Conservation (phyloP, 2,888 invertebrate species). For the Oeneis ivallda region DNA sequence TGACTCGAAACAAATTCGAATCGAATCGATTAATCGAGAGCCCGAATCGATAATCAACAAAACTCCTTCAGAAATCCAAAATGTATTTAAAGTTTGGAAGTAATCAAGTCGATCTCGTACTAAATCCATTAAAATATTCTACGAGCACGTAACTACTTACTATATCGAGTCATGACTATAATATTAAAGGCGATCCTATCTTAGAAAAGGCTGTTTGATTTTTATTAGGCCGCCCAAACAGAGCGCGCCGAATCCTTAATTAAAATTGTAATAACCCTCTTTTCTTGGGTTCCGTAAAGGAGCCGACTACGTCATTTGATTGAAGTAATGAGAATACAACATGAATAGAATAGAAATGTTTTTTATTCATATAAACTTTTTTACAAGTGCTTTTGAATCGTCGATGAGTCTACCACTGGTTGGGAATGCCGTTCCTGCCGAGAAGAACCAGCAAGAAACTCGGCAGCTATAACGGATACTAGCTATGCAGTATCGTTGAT, state of each 20-base stretch:
- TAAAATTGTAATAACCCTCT: conserved; percentile 45
- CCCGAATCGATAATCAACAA: conserved; percentile 23
- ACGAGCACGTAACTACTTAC: conserved; percentile 29
- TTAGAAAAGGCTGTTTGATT: conserved; percentile 48
- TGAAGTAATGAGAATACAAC: not conserved
- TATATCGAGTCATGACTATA: conserved; percentile 37
- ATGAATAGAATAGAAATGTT: too few relatives aligned
- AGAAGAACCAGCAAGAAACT: too few relatives aligned
- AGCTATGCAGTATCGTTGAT: too few relatives aligned
- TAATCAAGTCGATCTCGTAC: conserved; percentile 48
- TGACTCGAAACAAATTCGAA: conserved; percentile 21
- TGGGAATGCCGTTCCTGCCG: too few relatives aligned
- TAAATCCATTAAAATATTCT: conserved; percentile 42
- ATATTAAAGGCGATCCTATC: conserved; percentile 40
- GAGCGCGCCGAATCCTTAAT: conserved; percentile 70
- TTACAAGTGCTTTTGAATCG: too few relatives aligned
- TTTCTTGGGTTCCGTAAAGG: conserved; percentile 7
- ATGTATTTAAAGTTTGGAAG: conserved; percentile 23
- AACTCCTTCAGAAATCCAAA: conserved; percentile 26
- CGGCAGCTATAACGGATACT: too few relatives aligned
- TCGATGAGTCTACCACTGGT: too few relatives aligned
- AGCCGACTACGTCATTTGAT: not conserved
- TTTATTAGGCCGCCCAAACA: conserved; percentile 51
- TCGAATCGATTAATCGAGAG: conserved; percentile 24
- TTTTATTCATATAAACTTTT: too few relatives aligned